phyloP scores from a whole-genome alignment of 2,113 vertebrate genomes.

The Lycaon pictus region DNA sequence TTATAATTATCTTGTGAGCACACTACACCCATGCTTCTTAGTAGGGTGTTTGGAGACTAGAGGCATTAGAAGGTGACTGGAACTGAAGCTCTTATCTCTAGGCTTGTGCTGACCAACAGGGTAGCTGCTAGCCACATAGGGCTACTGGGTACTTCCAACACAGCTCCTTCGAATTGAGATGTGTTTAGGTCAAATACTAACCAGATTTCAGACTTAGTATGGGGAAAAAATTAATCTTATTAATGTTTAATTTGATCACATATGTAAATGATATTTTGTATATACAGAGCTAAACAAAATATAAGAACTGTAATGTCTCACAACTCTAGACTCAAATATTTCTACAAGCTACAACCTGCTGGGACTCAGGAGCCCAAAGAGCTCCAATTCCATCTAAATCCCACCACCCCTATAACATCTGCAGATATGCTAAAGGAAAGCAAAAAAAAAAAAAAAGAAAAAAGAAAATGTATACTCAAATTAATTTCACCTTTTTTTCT shows the following conservation, averaged over 20 bases:
- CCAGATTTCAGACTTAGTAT: background rate
- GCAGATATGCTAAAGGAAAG: background rate
- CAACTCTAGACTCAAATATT: background rate
- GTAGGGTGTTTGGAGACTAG: background rate
- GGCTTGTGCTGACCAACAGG: background rate
- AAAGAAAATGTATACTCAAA: background rate
- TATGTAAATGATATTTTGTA: background rate
- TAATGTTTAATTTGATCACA: background rate
- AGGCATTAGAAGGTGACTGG: background rate
- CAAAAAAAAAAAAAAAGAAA: background rate
- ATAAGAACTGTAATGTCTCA: background rate
- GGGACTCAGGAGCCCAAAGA: background rate
- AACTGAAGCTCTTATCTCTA: background rate
- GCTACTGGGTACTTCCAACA: background rate
- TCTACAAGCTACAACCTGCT: background rate
- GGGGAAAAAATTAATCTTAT: background rate
- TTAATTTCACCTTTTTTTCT: background rate
- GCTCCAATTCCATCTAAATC: background rate
- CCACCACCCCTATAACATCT: background rate
- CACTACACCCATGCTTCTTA: background rate
- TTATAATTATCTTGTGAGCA: background rate
- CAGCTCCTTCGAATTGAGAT: background rate
- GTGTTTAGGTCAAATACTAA: background rate
- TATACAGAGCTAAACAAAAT: conserved; percentile 9
- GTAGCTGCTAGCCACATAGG: fast-evolving